These are phyloP conservation scores for Typhlichthys eigenmanni DNA, from an alignment of 2,797 vertebrate species.

Conservation along the genomic window DNA sequence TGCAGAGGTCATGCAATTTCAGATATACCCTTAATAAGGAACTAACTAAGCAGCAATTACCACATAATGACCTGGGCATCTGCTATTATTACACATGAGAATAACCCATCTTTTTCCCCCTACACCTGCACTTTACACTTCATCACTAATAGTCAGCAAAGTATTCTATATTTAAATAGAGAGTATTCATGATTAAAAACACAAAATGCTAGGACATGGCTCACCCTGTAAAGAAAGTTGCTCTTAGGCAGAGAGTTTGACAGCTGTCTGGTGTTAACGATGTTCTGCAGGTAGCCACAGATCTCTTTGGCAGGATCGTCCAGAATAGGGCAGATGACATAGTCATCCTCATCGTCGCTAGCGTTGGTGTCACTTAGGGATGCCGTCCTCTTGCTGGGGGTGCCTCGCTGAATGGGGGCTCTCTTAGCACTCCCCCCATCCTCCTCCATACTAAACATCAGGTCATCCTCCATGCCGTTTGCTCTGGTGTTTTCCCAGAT, in stretches of 20 bases:
- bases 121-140: too few relatives aligned
- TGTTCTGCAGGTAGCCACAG: slow-evolving; percentile 74
- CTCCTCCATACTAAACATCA: slow-evolving; percentile 95
- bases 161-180: too few relatives aligned
- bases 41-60: too few relatives aligned
- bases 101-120: too few relatives aligned
- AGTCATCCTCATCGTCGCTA: slow-evolving; percentile 80
- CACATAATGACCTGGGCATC: too few relatives aligned
- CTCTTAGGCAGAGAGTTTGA: slow-evolving; percentile 82
- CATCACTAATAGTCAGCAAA: too few relatives aligned
- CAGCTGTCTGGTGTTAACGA: slow-evolving; percentile 68
- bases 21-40: too few relatives aligned
- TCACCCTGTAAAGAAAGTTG: slow-evolving; percentile 85
- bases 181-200: too few relatives aligned
- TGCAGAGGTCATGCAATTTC: not conserved
- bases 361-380: slow-evolving; percentile 74
- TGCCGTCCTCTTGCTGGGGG: slow-evolving; percentile 27
- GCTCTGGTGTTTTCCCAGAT: too few relatives aligned
- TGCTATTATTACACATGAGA: too few relatives aligned
- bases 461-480: slow-evolving; percentile 90
- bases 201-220: slow-evolving; percentile 17
- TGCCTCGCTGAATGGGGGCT: slow-evolving; percentile 21
- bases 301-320: slow-evolving; percentile 82
- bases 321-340: slow-evolving; percentile 88
- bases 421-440: slow-evolving; percentile 73